A percentile compares a stretch with the other conserved stretches of the same genome.
Evolutionary conservation across 2,888 invertebrate genomes (phyloP).

Genomic region (Platycheirus rosarum): DNA sequence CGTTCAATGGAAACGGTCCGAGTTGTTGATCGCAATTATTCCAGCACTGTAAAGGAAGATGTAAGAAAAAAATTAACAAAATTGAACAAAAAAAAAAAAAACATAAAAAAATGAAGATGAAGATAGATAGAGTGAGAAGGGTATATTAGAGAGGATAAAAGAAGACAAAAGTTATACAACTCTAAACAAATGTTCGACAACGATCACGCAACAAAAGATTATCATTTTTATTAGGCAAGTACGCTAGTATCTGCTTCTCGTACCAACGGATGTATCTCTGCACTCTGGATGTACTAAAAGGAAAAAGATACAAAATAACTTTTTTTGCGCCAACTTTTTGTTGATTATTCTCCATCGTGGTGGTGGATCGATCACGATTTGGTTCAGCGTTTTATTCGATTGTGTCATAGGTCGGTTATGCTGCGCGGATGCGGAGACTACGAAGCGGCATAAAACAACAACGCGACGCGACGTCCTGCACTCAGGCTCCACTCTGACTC

Average conservation of each 20-base stretch:
- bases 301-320: slow-evolving; percentile 9
- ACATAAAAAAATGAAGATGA: slow-evolving; percentile 4
- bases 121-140: slow-evolving; percentile 12
- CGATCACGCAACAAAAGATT: slow-evolving; percentile 74
- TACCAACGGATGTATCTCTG: slow-evolving; percentile 55
- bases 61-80: slow-evolving; percentile 58
- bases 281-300: slow-evolving; percentile 30
- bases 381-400: slow-evolving; percentile 73
- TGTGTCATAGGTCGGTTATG: slow-evolving; percentile 76
- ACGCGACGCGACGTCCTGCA: slow-evolving; percentile 31
- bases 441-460: too few species aligned
- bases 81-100: slow-evolving; percentile 11
- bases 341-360: slow-evolving; percentile 60
- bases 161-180: slow-evolving; percentile 66
- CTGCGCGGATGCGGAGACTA: slow-evolving; percentile 50
- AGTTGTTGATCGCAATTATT: slow-evolving; percentile 79
- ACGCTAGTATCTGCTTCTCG: too few species aligned
- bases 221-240: slow-evolving; percentile 64
- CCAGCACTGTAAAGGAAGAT: slow-evolving; percentile 77
- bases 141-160: slow-evolving; percentile 17
- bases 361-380: slow-evolving; percentile 75
- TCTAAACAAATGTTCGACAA: slow-evolving; percentile 73
- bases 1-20: slow-evolving; percentile 78
- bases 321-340: slow-evolving; percentile 28
- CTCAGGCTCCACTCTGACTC: slow-evolving; percentile 35